A percentile compares a stretch with the other conserved stretches of the same genome.
Conservation (phyloP, 2,888 invertebrate species). For the Morpho achilles region DNA sequence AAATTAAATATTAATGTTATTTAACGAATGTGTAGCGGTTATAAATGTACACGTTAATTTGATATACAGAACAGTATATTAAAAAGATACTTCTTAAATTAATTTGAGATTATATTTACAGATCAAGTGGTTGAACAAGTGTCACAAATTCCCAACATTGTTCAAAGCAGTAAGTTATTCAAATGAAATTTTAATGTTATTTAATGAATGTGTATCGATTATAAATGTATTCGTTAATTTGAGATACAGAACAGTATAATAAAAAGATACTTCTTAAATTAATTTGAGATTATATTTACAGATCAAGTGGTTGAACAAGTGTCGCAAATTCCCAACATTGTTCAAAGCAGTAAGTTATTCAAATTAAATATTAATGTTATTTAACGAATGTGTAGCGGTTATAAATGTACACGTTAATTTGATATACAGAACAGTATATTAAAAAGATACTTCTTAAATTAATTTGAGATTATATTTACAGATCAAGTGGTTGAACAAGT, state of each 20-base stretch:
- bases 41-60: no score
- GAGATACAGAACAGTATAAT: not conserved
- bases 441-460: not conserved
- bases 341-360: not conserved
- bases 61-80: not conserved
- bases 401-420: no score
- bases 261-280: not conserved
- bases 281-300: no score
- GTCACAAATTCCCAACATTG: not conserved
- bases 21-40: no score
- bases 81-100: not conserved
- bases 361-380: not conserved
- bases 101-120: not conserved
- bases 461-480: not conserved
- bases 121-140: not conserved
- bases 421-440: no score
- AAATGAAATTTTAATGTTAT: not conserved
- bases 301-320: no score
- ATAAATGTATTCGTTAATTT: no score
- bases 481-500: not conserved
- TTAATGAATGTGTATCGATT: no score
- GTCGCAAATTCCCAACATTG: not conserved
- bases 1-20: not conserved
- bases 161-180: conserved; percentile 1
- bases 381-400: no score